Evolutionary conservation across 2,797 vertebrate species (phyloP), one percentile per base, ranked within the genome.

Genomic region (Syncerus caffer): DNA sequence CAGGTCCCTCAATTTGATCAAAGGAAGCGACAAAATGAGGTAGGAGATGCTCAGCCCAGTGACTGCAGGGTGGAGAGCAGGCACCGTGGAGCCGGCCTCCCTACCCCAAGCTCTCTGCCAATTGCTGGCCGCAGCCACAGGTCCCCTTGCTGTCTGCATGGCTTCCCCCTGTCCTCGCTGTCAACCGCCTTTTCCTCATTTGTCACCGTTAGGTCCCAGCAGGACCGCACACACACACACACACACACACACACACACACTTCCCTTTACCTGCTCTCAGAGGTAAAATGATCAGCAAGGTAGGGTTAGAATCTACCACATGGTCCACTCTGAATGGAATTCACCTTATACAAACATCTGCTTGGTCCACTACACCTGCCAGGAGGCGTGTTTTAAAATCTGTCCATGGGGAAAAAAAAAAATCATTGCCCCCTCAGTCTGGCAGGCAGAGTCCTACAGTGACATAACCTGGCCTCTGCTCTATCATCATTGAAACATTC

Each of bases 281-380:
- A 97, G 50, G 79, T 64, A 79, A 88, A 91, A 50, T 82, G 42
- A 94, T 34, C 82, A 93, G 71, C 50, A 93, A 94, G 34, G 7
- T 78, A 29, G 53, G 38, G 53, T 38, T 87, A 55, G n/a, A 80
- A 82, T n/a, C 55, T 85, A 84, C 38, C 79, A 58, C 67, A 23
- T 4, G 29, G 38, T 84, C 57, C 76, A 58, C 71, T 67, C 85
- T 19, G 31, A 90, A 71, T 29, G 92, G 62, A 82, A 82, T 50
- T 82, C 31, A 60, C 67, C 74, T 91, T 31, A 78, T 16, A 53
- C 45, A 82, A 86, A 95, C 19, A 80, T 31, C 79, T 82, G 19
- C 67, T 38, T 27, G 13, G 79, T 82, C 29, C 19, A 85, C 31
- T 16, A 88, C n/a, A 87, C 15, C 45, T 71, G 57, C 27, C 15